A percentile compares a stretch with the other conserved stretches of the same genome.
Evolutionary conservation across 2,888 invertebrate genomes (phyloP).

Genomic region (Drosophila imparisetae): DNA sequence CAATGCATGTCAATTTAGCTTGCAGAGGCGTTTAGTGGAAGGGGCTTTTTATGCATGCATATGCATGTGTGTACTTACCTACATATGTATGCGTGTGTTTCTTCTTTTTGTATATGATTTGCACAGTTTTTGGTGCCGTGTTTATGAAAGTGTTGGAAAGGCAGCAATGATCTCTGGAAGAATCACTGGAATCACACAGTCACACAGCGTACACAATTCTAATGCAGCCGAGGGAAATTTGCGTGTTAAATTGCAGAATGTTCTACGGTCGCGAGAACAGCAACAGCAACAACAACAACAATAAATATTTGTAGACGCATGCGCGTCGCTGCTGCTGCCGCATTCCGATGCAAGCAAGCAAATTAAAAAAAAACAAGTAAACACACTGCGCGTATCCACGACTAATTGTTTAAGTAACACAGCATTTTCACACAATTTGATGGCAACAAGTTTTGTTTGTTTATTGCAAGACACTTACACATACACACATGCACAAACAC

Average conservation of each 20-base stretch:
- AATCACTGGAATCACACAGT: neutral
- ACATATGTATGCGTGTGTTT: conserved; percentile 6
- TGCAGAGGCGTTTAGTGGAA: conserved; percentile 15
- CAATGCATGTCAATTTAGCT: conserved; percentile 64
- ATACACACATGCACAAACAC: conserved; percentile 22
- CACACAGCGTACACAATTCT: conserved; percentile 1
- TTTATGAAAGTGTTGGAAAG: conserved; percentile 8
- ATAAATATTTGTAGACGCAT: conserved; percentile 74
- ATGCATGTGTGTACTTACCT: conserved; percentile 28
- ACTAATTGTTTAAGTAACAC: conserved; percentile 70
- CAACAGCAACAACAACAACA: conserved; percentile 13
- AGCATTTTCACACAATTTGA: conserved; percentile 59
- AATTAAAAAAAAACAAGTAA: conserved; percentile 8
- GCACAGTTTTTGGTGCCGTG: conserved; percentile 4
- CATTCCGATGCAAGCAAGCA: conserved; percentile 55
- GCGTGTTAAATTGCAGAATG: conserved; percentile 47
- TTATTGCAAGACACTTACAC: conserved; percentile 35
- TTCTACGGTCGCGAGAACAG: conserved; percentile 44
- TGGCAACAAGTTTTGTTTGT: conserved; percentile 59
- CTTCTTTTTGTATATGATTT: conserved; percentile 11
- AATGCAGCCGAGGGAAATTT: conserved; percentile 33
- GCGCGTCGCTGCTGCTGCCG: conserved; percentile 60
- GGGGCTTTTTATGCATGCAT: neutral
- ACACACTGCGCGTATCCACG: conserved; percentile 47
- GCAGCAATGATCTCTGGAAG: conserved; percentile 9